These are phyloP conservation scores for Scaptomyza caliginosa DNA, from an alignment of 2,888 invertebrate genomes.

Conservation along the genomic window DNA sequence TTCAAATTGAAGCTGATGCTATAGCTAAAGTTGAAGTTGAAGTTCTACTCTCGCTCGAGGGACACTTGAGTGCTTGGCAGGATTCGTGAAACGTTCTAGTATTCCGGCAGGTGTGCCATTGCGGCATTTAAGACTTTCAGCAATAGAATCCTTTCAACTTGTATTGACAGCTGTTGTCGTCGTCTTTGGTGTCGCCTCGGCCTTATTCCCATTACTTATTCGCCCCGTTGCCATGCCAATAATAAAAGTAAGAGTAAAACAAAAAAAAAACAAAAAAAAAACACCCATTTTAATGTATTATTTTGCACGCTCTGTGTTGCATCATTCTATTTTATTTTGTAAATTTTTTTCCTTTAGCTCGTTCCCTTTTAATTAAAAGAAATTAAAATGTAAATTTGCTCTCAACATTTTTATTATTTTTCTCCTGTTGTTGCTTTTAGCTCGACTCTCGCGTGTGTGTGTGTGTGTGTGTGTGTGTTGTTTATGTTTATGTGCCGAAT, in stretches of 20 bases:
- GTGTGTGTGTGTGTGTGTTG: constrained; percentile 24
- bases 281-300: constrained; percentile 65
- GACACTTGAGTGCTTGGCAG: constrained; percentile 26
- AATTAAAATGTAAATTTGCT: constrained; percentile 75
- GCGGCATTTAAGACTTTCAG: constrained; percentile 39
- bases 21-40: constrained; percentile 44
- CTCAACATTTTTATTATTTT: constrained; percentile 28
- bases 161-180: constrained; percentile 61
- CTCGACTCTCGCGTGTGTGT: neutral
- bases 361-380: constrained; percentile 73
- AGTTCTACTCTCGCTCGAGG: constrained; percentile 36
- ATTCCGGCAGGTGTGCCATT: constrained; percentile 28
- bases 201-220: constrained; percentile 54
- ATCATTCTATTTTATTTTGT: constrained; percentile 5
- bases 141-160: constrained; percentile 48
- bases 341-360: constrained; percentile 19
- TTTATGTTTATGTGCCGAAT: constrained; percentile 44
- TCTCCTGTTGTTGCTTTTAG: constrained; percentile 4
- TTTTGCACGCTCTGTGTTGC: constrained; percentile 27
- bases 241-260: constrained; percentile 13
- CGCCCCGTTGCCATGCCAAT: constrained; percentile 52
- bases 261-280: constrained; percentile 8
- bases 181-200: constrained; percentile 21
- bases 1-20: constrained; percentile 28
- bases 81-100: neutral